Evolutionary conservation across 1,140 invertebrate species (phyloP).

Genomic region (Cecropterus lyciades): DNA sequence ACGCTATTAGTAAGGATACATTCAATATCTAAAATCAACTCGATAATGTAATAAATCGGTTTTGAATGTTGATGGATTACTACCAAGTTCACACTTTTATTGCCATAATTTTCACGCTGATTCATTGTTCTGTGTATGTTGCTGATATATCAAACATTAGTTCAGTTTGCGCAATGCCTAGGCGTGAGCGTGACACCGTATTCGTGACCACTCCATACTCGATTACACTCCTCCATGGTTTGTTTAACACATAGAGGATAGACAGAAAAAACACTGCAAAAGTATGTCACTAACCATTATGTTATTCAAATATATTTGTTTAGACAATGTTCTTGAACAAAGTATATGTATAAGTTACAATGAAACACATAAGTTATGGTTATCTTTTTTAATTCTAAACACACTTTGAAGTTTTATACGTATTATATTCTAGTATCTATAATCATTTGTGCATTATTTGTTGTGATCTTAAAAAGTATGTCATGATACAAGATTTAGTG

Average conservation of each 20-base stretch:
- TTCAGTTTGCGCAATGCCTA: conserved; percentile 62
- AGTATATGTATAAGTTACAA: not conserved
- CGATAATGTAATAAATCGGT: no score
- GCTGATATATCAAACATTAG: conserved; percentile 54
- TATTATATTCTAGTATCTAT: no score
- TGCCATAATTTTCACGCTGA: conserved; percentile 29
- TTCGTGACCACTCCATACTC: conserved; percentile 58
- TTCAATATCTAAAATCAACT: not conserved
- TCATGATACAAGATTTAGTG: no score
- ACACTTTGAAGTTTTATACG: no score
- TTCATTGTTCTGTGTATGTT: conserved; percentile 39
- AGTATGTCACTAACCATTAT: conserved; percentile 30
- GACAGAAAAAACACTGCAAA: conserved; percentile 20
- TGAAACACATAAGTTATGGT: no score
- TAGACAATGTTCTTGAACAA: not conserved
- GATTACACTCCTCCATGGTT: conserved; percentile 49
- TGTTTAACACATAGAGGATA: conserved; percentile 38
- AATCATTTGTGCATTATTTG: no score
- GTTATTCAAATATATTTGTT: conserved; percentile 17
- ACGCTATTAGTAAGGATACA: not conserved
- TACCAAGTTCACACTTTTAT: conserved; percentile 5
- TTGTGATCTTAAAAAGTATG: no score
- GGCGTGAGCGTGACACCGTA: conserved; percentile 54
- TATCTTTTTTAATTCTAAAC: no score
- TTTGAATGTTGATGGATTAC: not conserved